phyloP scores from a whole-genome alignment of 2,113 vertebrate species.

The Aspiorhynchus laticeps region DNA sequence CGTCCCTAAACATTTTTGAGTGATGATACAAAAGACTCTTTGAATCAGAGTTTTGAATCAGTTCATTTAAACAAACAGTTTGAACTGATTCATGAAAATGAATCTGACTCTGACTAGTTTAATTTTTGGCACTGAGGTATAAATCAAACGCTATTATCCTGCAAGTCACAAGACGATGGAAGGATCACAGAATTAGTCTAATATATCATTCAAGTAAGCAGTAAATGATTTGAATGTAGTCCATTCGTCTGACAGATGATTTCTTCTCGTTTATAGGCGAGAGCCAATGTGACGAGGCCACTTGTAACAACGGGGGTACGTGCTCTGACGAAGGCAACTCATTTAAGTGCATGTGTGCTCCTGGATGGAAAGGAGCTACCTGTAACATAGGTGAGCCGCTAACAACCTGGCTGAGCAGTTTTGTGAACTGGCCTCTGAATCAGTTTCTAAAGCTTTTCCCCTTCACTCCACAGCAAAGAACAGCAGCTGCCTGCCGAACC shows the following conservation, averaged over 20 bases:
- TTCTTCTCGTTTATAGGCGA: constrained; percentile 72
- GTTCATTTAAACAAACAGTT: neutral
- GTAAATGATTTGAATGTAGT: neutral
- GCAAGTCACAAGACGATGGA: neutral
- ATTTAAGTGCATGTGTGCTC: constrained; percentile 86
- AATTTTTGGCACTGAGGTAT: neutral
- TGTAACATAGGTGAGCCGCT: constrained; percentile 84
- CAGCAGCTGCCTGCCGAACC: constrained; percentile 88
- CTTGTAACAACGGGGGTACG: constrained; percentile 87
- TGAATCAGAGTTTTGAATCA: neutral
- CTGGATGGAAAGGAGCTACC: constrained; percentile 87
- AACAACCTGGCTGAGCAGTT: neutral
- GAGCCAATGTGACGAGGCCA: constrained; percentile 87
- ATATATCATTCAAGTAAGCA: neutral
- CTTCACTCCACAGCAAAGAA: constrained; percentile 77
- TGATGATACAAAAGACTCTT: neutral
- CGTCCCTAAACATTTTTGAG: neutral
- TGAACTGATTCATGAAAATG: neutral
- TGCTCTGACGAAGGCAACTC: constrained; percentile 84
- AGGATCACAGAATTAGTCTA: neutral
- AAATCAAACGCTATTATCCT: neutral
- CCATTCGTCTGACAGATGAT: neutral
- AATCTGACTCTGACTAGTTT: neutral
- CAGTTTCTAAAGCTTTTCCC: neutral
- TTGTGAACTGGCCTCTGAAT: neutral